Evolutionary conservation across 1,140 invertebrate genomes (phyloP).

Genomic region (Sitodiplosis mosellana): DNA sequence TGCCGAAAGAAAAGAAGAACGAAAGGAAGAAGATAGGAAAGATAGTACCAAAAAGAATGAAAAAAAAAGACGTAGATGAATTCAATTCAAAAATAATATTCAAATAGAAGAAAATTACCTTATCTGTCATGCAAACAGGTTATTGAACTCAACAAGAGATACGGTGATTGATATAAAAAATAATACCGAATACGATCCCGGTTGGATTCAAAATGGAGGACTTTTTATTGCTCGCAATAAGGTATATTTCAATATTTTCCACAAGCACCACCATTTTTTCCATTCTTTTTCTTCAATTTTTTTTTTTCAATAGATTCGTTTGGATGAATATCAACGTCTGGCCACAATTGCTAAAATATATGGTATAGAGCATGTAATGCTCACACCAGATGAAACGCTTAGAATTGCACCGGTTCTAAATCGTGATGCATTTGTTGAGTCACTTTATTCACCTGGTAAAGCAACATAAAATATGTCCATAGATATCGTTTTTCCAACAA

Average conservation of each 20-base stretch:
- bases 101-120: too few relatives aligned
- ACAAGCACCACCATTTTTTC: too few relatives aligned
- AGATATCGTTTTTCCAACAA: too few relatives aligned
- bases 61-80: too few relatives aligned
- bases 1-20: too few relatives aligned
- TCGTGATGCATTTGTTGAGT: constrained; percentile 47
- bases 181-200: constrained; percentile 62
- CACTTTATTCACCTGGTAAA: constrained; percentile 61
- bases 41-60: too few relatives aligned
- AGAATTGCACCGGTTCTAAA: constrained; percentile 65
- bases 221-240: constrained; percentile 64
- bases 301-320: constrained; percentile 36
- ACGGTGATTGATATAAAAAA: constrained; percentile 48
- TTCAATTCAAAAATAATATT: too few relatives aligned
- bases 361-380: constrained; percentile 52
- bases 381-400: constrained; percentile 52
- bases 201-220: constrained; percentile 76
- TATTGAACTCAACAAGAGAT: constrained; percentile 14
- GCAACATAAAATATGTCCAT: too few relatives aligned
- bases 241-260: constrained; percentile 22
- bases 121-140: constrained; percentile 7
- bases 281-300: too few relatives aligned
- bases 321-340: constrained; percentile 69
- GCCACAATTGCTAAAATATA: constrained; percentile 56
- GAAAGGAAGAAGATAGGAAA: too few relatives aligned